Base-by-base conservation (phyloP, 2,797 vertebrate species). In the Coluber constrictor region DNA sequence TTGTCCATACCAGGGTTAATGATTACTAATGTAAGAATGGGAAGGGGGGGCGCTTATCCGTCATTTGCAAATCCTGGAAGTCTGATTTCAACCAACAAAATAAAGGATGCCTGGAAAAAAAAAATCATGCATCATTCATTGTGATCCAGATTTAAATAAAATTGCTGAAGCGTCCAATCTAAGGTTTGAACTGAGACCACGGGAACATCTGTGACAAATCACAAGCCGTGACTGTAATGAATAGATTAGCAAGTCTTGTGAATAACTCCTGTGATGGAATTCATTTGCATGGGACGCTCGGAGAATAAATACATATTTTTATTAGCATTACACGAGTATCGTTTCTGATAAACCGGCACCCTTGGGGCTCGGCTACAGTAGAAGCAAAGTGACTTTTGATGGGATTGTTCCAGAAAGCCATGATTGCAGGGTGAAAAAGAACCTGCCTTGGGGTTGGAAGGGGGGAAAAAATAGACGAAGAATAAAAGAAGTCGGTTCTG, bases 121-220 rank as follows among this genome's bases (percentile, higher is more conserved):
- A 93, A 93, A 93, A 63, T 91, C 91, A 94, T 92, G 32, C 91
- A 92, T 92, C 93, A 88, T 92, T 94, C 93, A 92, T 91, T 89
- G 89, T 86, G 92, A 93, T 92, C 63, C 86, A 56, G 89, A 25
- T 92, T 90, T 94, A 86, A 94, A 94, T 92, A 92, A 93, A 89
- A 86, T 56, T 63, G 59, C 87, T 54, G 51, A 57, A 90, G 86
- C 63, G 0, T 61, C 93, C 86, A 88, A 88, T 90, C 66, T 5
- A 60, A 59, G 59, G n/a, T 54, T n/a, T 27, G 70, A 63, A 37
- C 37, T 18, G 5, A 86, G 86, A 56, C 66, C 91, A 91, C 1
- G 70, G n/a, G 93, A 83, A 83, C 89, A 43, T 37, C 88, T 87
- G 60, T 59, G 57, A 91, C 91, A n/a, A 92, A 91, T 94, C 59